Evolutionary conservation across 2,113 vertebrate species (phyloP), one percentile per base, ranked within the genome.

Genomic region (Eidolon helvum): DNA sequence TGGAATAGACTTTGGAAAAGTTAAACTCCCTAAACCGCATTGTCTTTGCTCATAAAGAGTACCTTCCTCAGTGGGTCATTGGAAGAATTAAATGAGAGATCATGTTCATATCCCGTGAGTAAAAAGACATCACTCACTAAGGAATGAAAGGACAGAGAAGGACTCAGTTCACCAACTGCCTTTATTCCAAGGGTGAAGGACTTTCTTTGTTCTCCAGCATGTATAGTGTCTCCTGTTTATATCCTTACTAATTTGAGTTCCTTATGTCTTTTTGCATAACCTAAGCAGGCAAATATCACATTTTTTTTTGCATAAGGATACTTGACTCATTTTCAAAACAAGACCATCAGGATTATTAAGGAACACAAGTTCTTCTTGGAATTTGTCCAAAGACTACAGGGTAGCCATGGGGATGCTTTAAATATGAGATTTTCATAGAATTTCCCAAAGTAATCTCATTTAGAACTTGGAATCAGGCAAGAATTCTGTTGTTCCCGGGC

Each of bases 381-480:
- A 79, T 95, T 69, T 79, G 75, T 91, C 95, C 93, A 97, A 78
- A 92, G 95, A 92, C 74, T 82, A 69, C 50, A 24, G 35, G 69
- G 55, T 22, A 63, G 43, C 83, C 15, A 0, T 89, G 94, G 89
- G 86, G 95, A 94, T 30, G 43, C 66, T 83, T 15, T 21, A 72
- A 74, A 26, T 15, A 26, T 24, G 40, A 95, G 95, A 92, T 69
- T 97, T 83, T 93, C 83, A 93, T 5, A 91, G 30, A 53, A 82
- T 68, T 68, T 94, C 88, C 88, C 89, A 63, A 48, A 28, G 40
- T 75, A 83, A 90, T 91, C 87, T 97, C 92, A 92, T 89, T 71
- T 87, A 78, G 75, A 91, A 95, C 53, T 97, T 98, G 95, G 95
- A 97, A 85, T 10, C 59, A 92, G 71, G 59, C 40, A 90, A 57